A percentile compares a stretch with the other conserved stretches of the same genome.
phyloP scores from a whole-genome alignment of 2,113 vertebrate species.

The Falcunculus frontatus region DNA sequence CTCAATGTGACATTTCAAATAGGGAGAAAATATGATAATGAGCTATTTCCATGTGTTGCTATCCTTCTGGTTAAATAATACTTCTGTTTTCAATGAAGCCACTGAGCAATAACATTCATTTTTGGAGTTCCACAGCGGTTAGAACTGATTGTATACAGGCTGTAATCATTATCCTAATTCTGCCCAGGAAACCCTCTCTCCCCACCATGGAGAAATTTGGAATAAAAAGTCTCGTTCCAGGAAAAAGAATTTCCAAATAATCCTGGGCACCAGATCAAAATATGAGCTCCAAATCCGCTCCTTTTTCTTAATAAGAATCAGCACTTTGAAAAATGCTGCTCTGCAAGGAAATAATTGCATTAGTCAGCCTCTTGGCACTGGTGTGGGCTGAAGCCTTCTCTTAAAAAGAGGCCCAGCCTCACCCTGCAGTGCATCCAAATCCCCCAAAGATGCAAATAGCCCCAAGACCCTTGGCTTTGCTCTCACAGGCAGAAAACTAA shows the following conservation, averaged over 20 bases:
- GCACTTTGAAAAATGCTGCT: conserved; percentile 58
- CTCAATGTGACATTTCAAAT: conserved; percentile 42
- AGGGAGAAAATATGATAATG: conserved; percentile 56
- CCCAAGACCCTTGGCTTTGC: neutral
- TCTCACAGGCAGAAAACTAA: neutral
- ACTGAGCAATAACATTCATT: conserved; percentile 38
- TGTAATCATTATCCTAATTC: conserved; percentile 66
- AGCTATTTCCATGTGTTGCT: conserved; percentile 60
- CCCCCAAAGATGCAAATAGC: neutral
- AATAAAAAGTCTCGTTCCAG: conserved; percentile 67
- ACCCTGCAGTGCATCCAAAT: neutral
- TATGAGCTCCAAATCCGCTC: conserved; percentile 51
- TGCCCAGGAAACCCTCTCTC: conserved; percentile 59
- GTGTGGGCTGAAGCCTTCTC: neutral
- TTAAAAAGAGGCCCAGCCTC: conserved; percentile 50
- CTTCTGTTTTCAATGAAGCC: conserved; percentile 57
- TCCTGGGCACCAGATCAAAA: conserved; percentile 57
- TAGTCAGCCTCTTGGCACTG: conserved; percentile 58
- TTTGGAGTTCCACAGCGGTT: conserved; percentile 59
- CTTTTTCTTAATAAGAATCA: conserved; percentile 71
- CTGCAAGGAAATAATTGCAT: conserved; percentile 54
- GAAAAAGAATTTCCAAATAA: conserved; percentile 70
- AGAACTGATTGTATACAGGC: conserved; percentile 55
- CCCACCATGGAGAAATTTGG: conserved; percentile 54
- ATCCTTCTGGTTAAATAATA: conserved; percentile 56